Conservation (phyloP, 1,140 invertebrate genomes). For the Phymastichus coffea region DNA sequence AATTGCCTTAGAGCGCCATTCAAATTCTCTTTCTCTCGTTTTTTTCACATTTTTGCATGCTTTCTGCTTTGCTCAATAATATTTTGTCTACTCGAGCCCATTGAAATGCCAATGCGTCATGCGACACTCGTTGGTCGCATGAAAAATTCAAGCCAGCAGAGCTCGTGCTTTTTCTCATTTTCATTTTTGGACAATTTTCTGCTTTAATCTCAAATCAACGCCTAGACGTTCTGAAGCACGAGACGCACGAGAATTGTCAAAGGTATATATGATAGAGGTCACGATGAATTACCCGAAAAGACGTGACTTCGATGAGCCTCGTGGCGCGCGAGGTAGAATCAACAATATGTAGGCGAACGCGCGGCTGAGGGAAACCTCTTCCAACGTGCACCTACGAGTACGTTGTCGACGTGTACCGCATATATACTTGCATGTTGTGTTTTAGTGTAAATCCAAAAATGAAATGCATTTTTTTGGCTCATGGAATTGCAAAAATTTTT, state of each 20-base stretch:
- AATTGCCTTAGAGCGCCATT: slow-evolving; percentile 8
- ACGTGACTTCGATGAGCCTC: background rate
- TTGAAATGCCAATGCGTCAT: background rate
- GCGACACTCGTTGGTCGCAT: too few relatives aligned
- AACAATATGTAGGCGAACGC: slow-evolving; percentile 2
- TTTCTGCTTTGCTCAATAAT: background rate
- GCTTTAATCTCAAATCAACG: too few relatives aligned
- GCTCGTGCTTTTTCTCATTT: too few relatives aligned
- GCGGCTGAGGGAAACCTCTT: slow-evolving; percentile 19
- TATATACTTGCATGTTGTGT: too few relatives aligned
- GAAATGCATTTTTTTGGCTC: too few relatives aligned
- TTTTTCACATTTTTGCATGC: background rate
- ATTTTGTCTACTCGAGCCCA: slow-evolving; percentile 6
- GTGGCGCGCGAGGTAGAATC: background rate
- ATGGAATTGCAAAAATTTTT: too few relatives aligned
- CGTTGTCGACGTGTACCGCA: background rate
- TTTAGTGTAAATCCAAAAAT: too few relatives aligned
- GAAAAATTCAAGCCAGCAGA: too few relatives aligned
- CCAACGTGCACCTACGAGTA: background rate
- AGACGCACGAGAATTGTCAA: too few relatives aligned
- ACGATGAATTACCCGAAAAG: background rate
- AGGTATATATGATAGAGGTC: too few relatives aligned
- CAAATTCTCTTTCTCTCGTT: background rate
- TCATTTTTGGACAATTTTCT: too few relatives aligned
- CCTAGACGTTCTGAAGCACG: too few relatives aligned